Conservation (phyloP, 2,888 invertebrate species). For the Morpho deidamia region DNA sequence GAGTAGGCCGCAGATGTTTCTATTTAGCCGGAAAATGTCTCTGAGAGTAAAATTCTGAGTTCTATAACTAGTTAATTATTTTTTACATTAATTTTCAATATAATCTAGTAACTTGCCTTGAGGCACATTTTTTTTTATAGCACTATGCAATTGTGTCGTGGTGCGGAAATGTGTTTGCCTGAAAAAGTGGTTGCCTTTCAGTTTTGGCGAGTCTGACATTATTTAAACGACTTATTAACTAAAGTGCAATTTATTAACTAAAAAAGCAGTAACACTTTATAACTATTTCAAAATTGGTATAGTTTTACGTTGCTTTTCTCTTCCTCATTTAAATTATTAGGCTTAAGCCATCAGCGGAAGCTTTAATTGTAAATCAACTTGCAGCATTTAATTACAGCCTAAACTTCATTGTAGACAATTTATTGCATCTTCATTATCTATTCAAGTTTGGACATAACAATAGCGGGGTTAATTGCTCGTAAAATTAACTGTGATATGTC, state of each 20-base stretch:
- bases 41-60: conserved; percentile 3
- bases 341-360: background rate
- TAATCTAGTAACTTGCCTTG: no score
- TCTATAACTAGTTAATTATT: background rate
- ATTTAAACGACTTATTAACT: no score
- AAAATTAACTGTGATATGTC: conserved; percentile 8
- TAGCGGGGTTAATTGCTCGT: conserved; percentile 17
- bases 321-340: conserved; percentile 2
- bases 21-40: conserved; percentile 9
- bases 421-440: conserved; percentile 14
- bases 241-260: no score
- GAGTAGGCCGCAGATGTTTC: conserved; percentile 29
- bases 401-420: conserved; percentile 14
- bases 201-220: no score
- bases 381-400: conserved; percentile 14
- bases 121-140: no score
- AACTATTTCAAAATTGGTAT: no score
- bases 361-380: conserved; percentile 13
- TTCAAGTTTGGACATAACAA: conserved; percentile 13
- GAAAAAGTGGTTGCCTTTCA: no score
- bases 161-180: no score
- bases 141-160: no score
- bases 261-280: no score
- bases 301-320: background rate
- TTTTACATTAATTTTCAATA: no score